Base-by-base conservation (phyloP, 1,140 invertebrate genomes). In the Plodia interpunctella region DNA sequence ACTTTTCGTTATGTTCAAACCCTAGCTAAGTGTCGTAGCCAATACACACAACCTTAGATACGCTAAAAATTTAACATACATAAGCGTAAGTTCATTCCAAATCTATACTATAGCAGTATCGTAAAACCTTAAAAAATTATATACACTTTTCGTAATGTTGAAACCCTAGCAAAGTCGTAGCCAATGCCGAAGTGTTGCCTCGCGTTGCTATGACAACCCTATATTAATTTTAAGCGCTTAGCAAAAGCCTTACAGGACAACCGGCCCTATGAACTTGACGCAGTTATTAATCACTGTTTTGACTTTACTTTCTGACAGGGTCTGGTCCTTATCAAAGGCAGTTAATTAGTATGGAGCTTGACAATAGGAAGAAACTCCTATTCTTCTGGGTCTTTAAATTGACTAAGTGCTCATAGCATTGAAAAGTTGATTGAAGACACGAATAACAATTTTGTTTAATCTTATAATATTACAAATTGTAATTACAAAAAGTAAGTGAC, bases 271-370 rank as follows among this genome's bases (percentile, higher is more conserved):
- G 19, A 25, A 53, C 51, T 53, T 53, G 21, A 53, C 19, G 20
- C 20, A 53, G 21, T 53, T 53, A 53, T 53, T 53, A 53, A 53
- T 53, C 21, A 53, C 51, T 53, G 51, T 53, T 21, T 53, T 53
- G 51, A 51, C 49, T 51, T 51, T 53, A 20, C 10, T 53, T 25
- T 25, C 20, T 53, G 51, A 53, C 21, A 25, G 20, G 51, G 10
- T 2, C 19, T 25, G 49, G 13, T 53, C 51, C 21, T 53, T 53
- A 53, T 25, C 51, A 53, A 53, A 53, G 20, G 51, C 10, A 53
- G 51, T 53, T 53, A 53, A 53, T 53, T 53, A 53, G 21, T 53
- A 15, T 25, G 51, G 8, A 20, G 51, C 13, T 53, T 53, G 51
- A 53, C 51, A 53, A 25, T 25, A 13, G 13, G 21, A 53, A 53